Evolutionary conservation across 2,797 vertebrate genomes (phyloP).

Genomic region (Microtus californicus): DNA sequence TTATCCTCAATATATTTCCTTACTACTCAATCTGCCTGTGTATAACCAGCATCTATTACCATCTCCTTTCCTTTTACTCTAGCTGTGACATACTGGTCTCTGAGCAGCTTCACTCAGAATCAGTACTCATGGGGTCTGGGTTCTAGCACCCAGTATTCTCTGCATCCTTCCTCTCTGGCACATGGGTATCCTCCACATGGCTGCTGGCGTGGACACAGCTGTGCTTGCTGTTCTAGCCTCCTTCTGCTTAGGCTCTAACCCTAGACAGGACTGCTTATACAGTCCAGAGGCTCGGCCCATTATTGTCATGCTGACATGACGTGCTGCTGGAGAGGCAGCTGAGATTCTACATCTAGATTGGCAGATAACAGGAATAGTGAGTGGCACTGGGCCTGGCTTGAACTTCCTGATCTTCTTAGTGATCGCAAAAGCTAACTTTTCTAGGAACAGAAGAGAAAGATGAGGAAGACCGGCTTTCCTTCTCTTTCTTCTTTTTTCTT

Average conservation of each 20-base stretch:
- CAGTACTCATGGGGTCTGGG: not conserved
- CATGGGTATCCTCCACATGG: not conserved
- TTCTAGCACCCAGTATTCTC: not conserved
- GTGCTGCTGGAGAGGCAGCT: not conserved
- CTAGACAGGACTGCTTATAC: not conserved
- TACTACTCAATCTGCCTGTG: not conserved
- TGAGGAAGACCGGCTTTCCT: not conserved
- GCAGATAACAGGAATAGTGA: not conserved
- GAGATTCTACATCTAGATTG: too few relatives aligned
- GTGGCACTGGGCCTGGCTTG: not conserved
- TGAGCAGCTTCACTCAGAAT: not conserved
- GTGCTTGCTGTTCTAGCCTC: not conserved
- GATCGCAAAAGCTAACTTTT: not conserved
- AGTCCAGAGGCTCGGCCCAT: too few relatives aligned
- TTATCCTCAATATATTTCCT: conserved; percentile 10
- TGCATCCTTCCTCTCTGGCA: not conserved
- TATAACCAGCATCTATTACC: not conserved
- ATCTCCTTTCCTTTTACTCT: not conserved
- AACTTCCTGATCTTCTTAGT: not conserved
- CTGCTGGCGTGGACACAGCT: not conserved
- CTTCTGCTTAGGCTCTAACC: not conserved
- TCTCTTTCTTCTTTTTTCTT: not conserved
- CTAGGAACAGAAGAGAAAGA: conserved; percentile 18
- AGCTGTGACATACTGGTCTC: not conserved
- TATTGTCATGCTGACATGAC: not conserved